Conservation (phyloP, 2,113 vertebrate genomes). For the Martes martes region DNA sequence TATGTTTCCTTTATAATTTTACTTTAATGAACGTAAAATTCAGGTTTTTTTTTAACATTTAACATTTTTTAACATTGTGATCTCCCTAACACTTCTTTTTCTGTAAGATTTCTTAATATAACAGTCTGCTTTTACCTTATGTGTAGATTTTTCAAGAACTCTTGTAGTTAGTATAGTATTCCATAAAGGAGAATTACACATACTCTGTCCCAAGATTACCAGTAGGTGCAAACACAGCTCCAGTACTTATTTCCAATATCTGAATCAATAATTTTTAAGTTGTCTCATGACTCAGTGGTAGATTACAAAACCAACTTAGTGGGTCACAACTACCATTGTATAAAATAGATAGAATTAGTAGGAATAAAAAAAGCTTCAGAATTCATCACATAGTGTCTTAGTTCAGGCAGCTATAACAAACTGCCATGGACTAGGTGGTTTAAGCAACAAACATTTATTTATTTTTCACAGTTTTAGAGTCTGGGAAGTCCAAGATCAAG, state of each 20-base stretch:
- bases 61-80: background rate
- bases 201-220: background rate
- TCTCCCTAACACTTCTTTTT: background rate
- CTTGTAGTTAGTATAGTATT: background rate
- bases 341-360: constrained; percentile 30
- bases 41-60: background rate
- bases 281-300: background rate
- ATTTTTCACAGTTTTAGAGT: background rate
- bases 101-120: background rate
- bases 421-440: background rate
- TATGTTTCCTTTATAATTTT: background rate
- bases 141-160: background rate
- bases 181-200: background rate
- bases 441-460: background rate
- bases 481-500: background rate
- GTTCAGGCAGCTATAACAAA: background rate
- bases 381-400: background rate
- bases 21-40: constrained; percentile 33
- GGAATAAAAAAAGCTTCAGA: background rate
- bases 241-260: background rate
- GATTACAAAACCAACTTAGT: constrained; percentile 1
- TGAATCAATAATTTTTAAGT: constrained; percentile 28
- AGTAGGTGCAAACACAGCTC: background rate
- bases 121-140: background rate
- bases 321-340: background rate